Base-by-base conservation (phyloP, 2,888 invertebrate genomes). In the Podotricha telesiphe region DNA sequence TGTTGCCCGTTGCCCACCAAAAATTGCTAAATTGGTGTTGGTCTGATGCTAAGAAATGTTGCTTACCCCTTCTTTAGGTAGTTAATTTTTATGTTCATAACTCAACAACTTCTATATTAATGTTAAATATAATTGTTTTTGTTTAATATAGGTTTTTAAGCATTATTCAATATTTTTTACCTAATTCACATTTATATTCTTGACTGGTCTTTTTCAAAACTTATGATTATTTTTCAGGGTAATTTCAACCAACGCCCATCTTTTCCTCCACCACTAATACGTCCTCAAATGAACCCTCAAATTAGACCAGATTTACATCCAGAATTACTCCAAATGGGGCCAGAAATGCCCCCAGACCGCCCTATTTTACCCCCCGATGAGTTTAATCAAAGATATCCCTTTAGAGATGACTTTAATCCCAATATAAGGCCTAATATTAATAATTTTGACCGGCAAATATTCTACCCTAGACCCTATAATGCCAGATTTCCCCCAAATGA, bases 191-290 rank as follows among this genome's bases (percentile, higher is more conserved):
- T 28, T 28, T 6, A 28, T 28, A 4, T 28, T 28, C 6, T 28
- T 28, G 28, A 28, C 28, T 28, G 6, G 28, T 28, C 28, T 37
- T 7, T 37, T 7, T 8, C 8, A 37, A 37, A 10, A 10, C 37
- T n/a, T n/a, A 37, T 37, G 8, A 37, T 37, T 37, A 6, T 4
- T 69, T 83, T 80, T 28, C 83, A 92, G 91, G 85, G 84, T 1
- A 87, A 88, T 72, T 91, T 86, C 76, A 77, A 78, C 22, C 85
- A 83, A 4, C 84, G 90, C 1, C 73, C 82, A 0, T 82, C 85
- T 0, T 90, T 88, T 73, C 87, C 88, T 1, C 79, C 80, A 0
- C 82, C 79, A n/a, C 82, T 79, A 66, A 77, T 80, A 15, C 72
- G 80, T 15, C 75, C 73, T 1, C 73, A 75, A 10, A 70, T 22